phyloP scores from a whole-genome alignment of 2,888 invertebrate genomes.

The Epirrita christyi region DNA sequence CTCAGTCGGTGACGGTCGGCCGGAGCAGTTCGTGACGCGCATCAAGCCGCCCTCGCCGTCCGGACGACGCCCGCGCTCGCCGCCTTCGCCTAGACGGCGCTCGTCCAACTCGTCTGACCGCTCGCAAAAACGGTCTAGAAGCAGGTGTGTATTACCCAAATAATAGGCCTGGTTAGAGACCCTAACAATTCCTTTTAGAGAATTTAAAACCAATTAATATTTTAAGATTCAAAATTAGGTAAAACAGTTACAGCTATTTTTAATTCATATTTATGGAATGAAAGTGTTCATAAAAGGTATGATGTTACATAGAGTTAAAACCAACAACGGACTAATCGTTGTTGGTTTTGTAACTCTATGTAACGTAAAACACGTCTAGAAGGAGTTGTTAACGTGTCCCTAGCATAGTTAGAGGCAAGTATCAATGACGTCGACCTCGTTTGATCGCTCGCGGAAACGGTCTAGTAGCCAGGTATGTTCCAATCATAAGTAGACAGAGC shows the following conservation, averaged over 20 bases:
- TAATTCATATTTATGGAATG: no score
- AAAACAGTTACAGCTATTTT: no score
- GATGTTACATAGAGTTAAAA: no score
- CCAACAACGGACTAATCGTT: no score
- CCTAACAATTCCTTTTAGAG: no score
- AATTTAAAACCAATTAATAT: no score
- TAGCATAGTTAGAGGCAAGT: neutral
- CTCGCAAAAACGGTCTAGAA: slow-evolving; percentile 69
- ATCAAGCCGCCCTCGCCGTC: slow-evolving; percentile 74
- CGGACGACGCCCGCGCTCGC: slow-evolving; percentile 71
- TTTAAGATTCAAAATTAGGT: no score
- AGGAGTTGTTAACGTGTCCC: neutral
- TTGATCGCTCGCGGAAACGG: neutral
- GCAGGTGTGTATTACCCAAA: slow-evolving; percentile 57
- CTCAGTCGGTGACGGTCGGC: slow-evolving; percentile 75
- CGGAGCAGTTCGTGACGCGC: slow-evolving; percentile 81
- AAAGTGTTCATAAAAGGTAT: no score
- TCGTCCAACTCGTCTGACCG: slow-evolving; percentile 74
- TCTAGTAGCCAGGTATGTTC: neutral
- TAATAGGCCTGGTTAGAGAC: no score
- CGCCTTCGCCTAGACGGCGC: slow-evolving; percentile 73
- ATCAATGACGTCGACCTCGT: neutral
- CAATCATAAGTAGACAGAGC: neutral
- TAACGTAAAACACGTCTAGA: no score
- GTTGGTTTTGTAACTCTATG: no score